These are phyloP conservation scores for Cololabis saira DNA, from an alignment of 2,113 vertebrate species.

Conservation along the genomic window DNA sequence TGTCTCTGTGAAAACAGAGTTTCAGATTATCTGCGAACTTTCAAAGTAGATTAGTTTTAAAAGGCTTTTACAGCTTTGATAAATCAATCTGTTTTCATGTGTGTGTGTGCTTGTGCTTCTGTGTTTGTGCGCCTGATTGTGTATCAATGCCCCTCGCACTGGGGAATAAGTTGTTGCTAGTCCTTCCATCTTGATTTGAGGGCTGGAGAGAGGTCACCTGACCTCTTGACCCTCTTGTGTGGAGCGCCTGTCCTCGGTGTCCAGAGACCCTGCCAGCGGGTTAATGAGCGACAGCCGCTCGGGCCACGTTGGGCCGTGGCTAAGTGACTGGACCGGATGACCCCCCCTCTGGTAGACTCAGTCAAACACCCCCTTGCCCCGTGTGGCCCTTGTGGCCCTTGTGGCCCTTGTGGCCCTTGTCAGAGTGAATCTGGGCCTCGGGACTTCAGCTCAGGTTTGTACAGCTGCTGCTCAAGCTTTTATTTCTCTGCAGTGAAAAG, in stretches of 20 bases:
- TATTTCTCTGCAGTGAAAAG: slow-evolving; percentile 85
- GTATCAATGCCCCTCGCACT: slow-evolving; percentile 75
- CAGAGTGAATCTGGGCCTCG: slow-evolving; percentile 85
- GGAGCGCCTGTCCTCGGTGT: slow-evolving; percentile 83
- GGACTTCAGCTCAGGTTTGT: slow-evolving; percentile 85
- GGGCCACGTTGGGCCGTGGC: slow-evolving; percentile 86
- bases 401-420: slow-evolving; percentile 69
- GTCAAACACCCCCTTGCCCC: slow-evolving; percentile 69
- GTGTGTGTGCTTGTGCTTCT: slow-evolving; percentile 6
- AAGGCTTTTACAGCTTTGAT: slow-evolving; percentile 65
- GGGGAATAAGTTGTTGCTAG: slow-evolving; percentile 84
- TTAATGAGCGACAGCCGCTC: slow-evolving; percentile 96
- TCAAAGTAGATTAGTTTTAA: slow-evolving; percentile 46
- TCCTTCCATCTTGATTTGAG: slow-evolving; percentile 90
- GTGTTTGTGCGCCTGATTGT: slow-evolving; percentile 38
- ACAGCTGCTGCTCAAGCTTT: slow-evolving; percentile 87
- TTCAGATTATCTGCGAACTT: slow-evolving; percentile 29
- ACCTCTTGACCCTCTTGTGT: slow-evolving; percentile 90
- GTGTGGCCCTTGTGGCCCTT: slow-evolving; percentile 70
- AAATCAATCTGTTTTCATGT: slow-evolving; percentile 73
- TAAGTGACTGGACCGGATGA: slow-evolving; percentile 85
- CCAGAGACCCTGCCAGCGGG: slow-evolving; percentile 84
- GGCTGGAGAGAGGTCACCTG: slow-evolving; percentile 90
- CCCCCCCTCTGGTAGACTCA: slow-evolving; percentile 64
- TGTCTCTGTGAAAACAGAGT: slow-evolving; percentile 22